Evolutionary conservation across 2,113 vertebrate genomes (phyloP), one percentile per base, ranked within the genome.

Genomic region (Atrichornis clamosus): DNA sequence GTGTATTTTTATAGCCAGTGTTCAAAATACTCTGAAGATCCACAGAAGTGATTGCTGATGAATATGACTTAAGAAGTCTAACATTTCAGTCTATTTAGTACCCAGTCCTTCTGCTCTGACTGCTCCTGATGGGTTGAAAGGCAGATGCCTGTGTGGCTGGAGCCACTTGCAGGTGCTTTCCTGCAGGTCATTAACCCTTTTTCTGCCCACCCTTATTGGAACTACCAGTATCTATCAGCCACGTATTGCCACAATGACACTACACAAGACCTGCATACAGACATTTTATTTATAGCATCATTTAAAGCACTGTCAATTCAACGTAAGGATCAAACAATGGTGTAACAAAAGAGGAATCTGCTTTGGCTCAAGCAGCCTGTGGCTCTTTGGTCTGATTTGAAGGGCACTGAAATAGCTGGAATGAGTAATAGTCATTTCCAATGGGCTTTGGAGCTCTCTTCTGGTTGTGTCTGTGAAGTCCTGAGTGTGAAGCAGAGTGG

Each of bases 11-110:
- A 59, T 60, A 53, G 1, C 19, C n/a, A 9, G 15, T 13, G 8
- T 53, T 35, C 12, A 80, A 91, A 79, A 84, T 78, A 46, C 39
- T 53, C 60, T 64, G 56, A 94, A 90, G 91, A 87, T 75, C 73
- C 32, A 56, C 32, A 33, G 24, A 89, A 70, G 23, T 28, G 35
- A n/a, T 32, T 62, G 23, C 19, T 89, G 39, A 72, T 60, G 30
- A 80, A 56, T 87, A 28, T 47, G 67, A 12, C 20, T 84, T 17
- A 28, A 46, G 13, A 62, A 47, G 35, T 18, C 35, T 63, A 62
- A 28, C 12, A 23, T 59, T 72, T 84, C 17, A 47, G 18, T 47
- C 42, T 68, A 10, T 62, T 77, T 62, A 62, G 23, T 52, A 30
- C 15, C 4, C 4, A 64, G 21, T 32, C 32, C 30, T 87, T 70